Conservation (phyloP, 1,140 invertebrate genomes). For the Procambarus virginalis region DNA sequence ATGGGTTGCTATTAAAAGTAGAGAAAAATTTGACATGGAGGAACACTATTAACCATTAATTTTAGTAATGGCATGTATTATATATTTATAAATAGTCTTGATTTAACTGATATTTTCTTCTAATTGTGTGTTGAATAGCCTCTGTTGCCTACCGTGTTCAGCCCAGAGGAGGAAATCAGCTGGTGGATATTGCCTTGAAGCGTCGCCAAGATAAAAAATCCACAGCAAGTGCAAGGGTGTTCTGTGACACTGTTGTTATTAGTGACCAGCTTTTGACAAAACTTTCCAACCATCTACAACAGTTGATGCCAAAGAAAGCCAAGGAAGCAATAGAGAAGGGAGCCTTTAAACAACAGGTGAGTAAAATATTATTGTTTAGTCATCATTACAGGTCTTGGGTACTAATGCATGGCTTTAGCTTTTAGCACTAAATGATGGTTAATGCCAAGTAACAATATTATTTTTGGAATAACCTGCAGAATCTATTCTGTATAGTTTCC, state of each 20-base stretch:
- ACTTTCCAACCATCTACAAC: slow-evolving; percentile 82
- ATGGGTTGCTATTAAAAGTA: too few relatives aligned
- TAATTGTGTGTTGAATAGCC: slow-evolving; percentile 71
- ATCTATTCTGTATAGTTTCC: too few relatives aligned
- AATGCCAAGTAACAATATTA: too few relatives aligned
- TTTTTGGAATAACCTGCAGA: too few relatives aligned
- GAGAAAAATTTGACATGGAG: too few relatives aligned
- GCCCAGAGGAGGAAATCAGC: slow-evolving; percentile 82
- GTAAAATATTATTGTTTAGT: not conserved
- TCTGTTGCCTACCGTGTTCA: slow-evolving; percentile 86
- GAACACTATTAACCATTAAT: too few relatives aligned
- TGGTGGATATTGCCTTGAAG: slow-evolving; percentile 80
- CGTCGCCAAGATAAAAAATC: slow-evolving; percentile 39
- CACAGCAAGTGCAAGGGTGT: slow-evolving; percentile 70
- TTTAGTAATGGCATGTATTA: too few relatives aligned
- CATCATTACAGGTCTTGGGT: not conserved
- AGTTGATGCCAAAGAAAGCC: slow-evolving; percentile 83
- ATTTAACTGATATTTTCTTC: too few relatives aligned
- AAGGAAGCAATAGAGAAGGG: slow-evolving; percentile 76
- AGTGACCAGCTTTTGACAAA: slow-evolving; percentile 81
- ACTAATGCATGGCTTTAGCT: not conserved
- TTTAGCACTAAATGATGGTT: too few relatives aligned
- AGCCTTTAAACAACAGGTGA: slow-evolving; percentile 69
- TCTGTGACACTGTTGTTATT: slow-evolving; percentile 77
- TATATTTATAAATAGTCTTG: too few relatives aligned